These are phyloP conservation scores for Craterocephalus amniculus DNA, from an alignment of 2,797 vertebrate species.

Conservation along the genomic window DNA sequence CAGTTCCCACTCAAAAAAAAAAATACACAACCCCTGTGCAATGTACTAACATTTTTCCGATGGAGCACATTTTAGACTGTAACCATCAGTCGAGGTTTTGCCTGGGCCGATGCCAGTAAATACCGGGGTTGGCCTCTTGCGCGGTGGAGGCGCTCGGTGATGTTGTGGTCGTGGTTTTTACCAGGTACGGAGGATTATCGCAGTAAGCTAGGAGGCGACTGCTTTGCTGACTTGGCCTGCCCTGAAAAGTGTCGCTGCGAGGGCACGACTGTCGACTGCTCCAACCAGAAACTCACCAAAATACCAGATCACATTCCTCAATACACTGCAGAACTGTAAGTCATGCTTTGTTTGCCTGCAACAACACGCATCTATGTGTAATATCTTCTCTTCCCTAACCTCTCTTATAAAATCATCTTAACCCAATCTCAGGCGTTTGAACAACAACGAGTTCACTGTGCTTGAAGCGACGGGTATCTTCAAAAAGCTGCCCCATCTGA, in stretches of 20 bases:
- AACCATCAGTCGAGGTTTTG: conserved; percentile 12
- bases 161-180: conserved; percentile 64
- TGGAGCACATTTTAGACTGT: conserved; percentile 19
- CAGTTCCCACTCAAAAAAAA: conserved; percentile 15
- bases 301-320: conserved; percentile 97
- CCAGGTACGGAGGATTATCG: conserved; percentile 98
- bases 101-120: conserved; percentile 30
- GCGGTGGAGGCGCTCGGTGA: conserved; percentile 30
- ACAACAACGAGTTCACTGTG: conserved; percentile 98
- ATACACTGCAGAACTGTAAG: conserved; percentile 97
- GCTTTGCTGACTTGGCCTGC: conserved; percentile 96
- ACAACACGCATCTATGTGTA: conserved; percentile 27
- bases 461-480: conserved; percentile 97
- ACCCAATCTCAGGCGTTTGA: conserved; percentile 86
- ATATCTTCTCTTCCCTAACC: conserved; percentile 21
- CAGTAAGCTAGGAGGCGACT: conserved; percentile 95
- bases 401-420: conserved; percentile 28
- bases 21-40: conserved; percentile 14
- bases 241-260: conserved; percentile 98
- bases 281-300: conserved; percentile 96
- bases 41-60: conserved; percentile 27
- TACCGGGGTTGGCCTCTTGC: conserved; percentile 30
- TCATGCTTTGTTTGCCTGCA: conserved; percentile 43
- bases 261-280: conserved; percentile 97
- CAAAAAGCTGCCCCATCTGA: conserved; percentile 96